Base-by-base conservation (phyloP, 53 echinoderm and acorn worm genomes). In the Antedon mediterranea region DNA sequence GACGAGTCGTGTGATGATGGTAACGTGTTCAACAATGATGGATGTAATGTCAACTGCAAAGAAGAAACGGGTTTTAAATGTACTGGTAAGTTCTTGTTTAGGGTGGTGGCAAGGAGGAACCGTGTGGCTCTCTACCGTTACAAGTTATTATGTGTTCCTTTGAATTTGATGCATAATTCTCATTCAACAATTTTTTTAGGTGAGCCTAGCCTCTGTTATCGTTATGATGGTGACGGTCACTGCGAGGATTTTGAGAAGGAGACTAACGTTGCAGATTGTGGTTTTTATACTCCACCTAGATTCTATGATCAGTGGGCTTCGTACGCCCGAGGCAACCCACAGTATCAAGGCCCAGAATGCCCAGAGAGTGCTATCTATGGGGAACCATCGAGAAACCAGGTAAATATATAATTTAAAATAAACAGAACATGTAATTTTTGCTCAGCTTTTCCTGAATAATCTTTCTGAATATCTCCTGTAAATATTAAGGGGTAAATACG, bases 1-100 rank as follows among this genome's bases (percentile, higher is more conserved):
- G 73, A 29, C 0, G 98, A 98, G 32, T 84, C 90, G 78, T 98
- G 98, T 71, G 98, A 98, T 71, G 98, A 98, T 76, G 90, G 90
- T 18, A 98, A 98, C 72, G 72, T 76, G 2, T 13, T 71, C 11
- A 87, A 83, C 41, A 92, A 87, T n/a, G 98, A 98, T 75, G 98
- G 98, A 0, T 98, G 98, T 44, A 86, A 88, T 76, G 72, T 76
- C 43, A 81, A 84, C 0, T 98, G 98, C 30, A 71, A 77, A 14
- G 74, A 82, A 15, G 98, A 98, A 73, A 82, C 79, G 20, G 71
- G 42, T 28, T 90, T 84, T 33, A 20, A 42, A 0, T 93, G 93
- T 80, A 76, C 88, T 86, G 93, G 93, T 93, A 77, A 27, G 34
- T 44, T 32, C 13, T 6, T 37, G 6, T 37, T 37, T 37, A 37